Evolutionary conservation across 2,113 vertebrate species (phyloP).

Genomic region (Phalacrocorax pelagicus): DNA sequence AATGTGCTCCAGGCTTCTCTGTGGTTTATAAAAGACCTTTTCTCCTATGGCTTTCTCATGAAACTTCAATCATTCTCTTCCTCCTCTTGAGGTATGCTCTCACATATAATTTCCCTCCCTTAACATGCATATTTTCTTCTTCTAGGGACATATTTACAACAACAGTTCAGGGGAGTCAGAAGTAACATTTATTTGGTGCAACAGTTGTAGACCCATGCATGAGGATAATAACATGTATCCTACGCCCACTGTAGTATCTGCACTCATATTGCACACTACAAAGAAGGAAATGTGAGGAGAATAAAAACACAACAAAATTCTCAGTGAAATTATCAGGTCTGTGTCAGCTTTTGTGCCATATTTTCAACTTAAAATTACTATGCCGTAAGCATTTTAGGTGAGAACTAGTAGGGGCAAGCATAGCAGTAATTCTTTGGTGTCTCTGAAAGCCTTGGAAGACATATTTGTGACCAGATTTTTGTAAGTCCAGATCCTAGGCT

Average conservation of each 20-base stretch:
- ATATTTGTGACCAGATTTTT: neutral
- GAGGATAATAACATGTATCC: neutral
- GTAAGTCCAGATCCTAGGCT: neutral
- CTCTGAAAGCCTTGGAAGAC: neutral
- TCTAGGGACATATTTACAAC: conserved; percentile 6
- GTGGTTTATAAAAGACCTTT: conserved; percentile 26
- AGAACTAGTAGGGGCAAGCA: neutral
- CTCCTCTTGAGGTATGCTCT: conserved; percentile 17
- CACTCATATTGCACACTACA: neutral
- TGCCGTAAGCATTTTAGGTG: neutral
- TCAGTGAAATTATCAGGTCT: neutral
- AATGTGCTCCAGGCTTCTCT: conserved; percentile 32
- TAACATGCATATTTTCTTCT: conserved; percentile 27
- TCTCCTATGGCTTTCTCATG: conserved; percentile 6
- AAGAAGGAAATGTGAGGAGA: neutral
- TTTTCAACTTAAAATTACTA: neutral
- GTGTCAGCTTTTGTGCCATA: neutral
- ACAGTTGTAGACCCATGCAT: neutral
- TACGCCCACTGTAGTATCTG: neutral
- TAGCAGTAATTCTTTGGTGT: neutral
- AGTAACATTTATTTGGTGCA: conserved; percentile 11
- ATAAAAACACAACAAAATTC: neutral
- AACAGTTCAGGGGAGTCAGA: neutral
- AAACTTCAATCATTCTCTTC: conserved; percentile 19
- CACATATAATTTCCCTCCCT: neutral